Base-by-base conservation (phyloP, 1,140 invertebrate species). In the Achroia grisella region DNA sequence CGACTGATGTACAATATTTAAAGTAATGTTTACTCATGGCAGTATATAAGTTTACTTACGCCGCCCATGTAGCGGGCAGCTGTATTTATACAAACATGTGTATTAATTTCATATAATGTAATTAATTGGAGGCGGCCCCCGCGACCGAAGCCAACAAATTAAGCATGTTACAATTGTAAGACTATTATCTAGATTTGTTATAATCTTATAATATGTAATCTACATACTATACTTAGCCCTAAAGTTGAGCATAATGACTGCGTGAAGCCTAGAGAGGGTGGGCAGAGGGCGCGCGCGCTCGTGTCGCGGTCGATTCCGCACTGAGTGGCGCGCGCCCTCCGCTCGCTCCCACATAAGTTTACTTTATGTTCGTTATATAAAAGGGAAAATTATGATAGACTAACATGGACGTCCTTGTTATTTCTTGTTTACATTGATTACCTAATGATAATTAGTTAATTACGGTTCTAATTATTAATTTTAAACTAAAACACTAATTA, bases 361-460 rank as follows among this genome's bases (percentile, higher is more conserved):
- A 67, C 66, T 63, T 72, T 80, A 78, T 77, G 79, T 83, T 80
- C 73, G 71, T 77, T 73, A 82, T 86, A 86, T 86, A 85, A 86
- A 86, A 85, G 77, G 70, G 77, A 84, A 86, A 86, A 85, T 86
- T 87, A 87, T 86, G 81, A 86, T 87, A 87, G 83, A 86, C 73
- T 74, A 81, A 76, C 67, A 68, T 57, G 68, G 67, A 70, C 71
- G 79, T 86, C 83, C 83, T 86, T 75, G 67, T 72, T 84, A 58
- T 75, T 75, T 82, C 67, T 74, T 76, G 6, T 66, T 58, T 66
- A 68, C 62, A 53, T 67, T 56, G 44, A 71, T 65, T 71, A 81
- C 72, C 77, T 86, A 86, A 86, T 85, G 78, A 86, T 87, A 87
- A 87, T 87, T 87, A 87, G 86, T 87, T 87, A 86, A 87, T 87